Percentiles rank a stretch among this genome's conserved stretches.
Evolutionary conservation across 2,113 vertebrate genomes (phyloP).

Genomic region (Rhea americana): DNA sequence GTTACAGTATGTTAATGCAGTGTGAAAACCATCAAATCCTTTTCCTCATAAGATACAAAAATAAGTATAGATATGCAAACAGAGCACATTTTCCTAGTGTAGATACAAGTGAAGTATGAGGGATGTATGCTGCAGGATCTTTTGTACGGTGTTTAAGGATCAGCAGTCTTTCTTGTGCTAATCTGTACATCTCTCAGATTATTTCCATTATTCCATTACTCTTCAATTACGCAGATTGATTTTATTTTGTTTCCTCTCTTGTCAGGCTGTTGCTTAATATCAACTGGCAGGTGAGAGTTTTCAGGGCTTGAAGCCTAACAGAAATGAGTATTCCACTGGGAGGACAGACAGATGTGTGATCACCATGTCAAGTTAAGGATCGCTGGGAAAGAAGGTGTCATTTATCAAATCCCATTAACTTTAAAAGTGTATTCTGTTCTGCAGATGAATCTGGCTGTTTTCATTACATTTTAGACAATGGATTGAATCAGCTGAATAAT

Average conservation of each 20-base stretch:
- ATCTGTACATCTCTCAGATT: slow-evolving; percentile 16
- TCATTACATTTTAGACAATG: not conserved
- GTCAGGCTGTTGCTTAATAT: slow-evolving; percentile 37
- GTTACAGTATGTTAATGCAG: not conserved
- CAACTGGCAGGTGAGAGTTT: slow-evolving; percentile 19
- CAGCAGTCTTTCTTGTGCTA: slow-evolving; percentile 24
- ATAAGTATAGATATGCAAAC: not conserved
- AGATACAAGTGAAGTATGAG: not conserved
- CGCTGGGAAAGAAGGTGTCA: not conserved
- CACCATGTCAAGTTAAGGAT: not conserved
- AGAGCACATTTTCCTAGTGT: not conserved
- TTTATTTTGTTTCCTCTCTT: slow-evolving; percentile 37
- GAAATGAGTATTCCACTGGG: slow-evolving; percentile 5
- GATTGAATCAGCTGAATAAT: not conserved
- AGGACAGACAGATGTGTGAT: slow-evolving; percentile 3
- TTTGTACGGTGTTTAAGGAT: not conserved
- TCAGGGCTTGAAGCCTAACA: slow-evolving; percentile 12
- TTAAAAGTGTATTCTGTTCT: slow-evolving; percentile 19
- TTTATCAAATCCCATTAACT: slow-evolving; percentile 32
- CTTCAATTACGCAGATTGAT: not conserved
- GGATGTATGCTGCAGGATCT: not conserved
- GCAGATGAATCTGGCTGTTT: not conserved
- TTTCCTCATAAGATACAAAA: not conserved
- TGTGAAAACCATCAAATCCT: not conserved
- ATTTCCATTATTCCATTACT: not conserved